These are phyloP conservation scores for Pseudolaguvia tuberculata DNA, from an alignment of 2,113 vertebrate species.

Conservation along the genomic window DNA sequence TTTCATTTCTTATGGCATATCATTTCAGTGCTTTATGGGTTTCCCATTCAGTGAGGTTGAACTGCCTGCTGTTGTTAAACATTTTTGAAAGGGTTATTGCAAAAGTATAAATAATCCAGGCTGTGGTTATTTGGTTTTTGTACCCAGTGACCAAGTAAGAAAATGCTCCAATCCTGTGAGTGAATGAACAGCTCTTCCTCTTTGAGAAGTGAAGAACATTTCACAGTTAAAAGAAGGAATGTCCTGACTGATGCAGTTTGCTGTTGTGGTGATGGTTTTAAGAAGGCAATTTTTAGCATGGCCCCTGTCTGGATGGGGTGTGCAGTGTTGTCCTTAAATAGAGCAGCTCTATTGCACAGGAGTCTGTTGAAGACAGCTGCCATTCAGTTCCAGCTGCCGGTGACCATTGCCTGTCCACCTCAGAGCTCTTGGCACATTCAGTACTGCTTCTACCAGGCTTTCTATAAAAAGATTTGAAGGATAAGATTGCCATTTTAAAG, in stretches of 20 bases:
- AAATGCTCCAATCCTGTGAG: background rate
- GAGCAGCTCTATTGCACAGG: slow-evolving; percentile 2
- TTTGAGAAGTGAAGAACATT: background rate
- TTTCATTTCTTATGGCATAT: background rate
- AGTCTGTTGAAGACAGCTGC: background rate
- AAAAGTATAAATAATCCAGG: background rate
- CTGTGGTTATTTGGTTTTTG: background rate
- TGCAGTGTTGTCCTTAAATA: slow-evolving; percentile 9
- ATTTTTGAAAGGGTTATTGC: background rate
- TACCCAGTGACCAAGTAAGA: background rate
- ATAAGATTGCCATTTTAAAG: background rate
- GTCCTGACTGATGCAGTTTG: background rate
- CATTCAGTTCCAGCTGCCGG: slow-evolving; percentile 3
- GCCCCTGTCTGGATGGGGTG: background rate
- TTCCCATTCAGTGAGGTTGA: background rate
- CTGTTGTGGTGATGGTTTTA: slow-evolving; percentile 1
- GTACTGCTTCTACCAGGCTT: background rate
- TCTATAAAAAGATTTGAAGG: background rate
- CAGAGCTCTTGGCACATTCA: background rate
- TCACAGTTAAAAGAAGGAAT: slow-evolving; percentile 1
- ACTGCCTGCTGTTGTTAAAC: background rate
- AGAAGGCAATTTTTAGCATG: background rate
- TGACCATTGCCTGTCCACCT: background rate
- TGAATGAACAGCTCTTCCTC: background rate
- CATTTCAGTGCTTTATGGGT: background rate